Base-by-base conservation (phyloP, 2,113 vertebrate species). In the Dendrocopos noguchii region DNA sequence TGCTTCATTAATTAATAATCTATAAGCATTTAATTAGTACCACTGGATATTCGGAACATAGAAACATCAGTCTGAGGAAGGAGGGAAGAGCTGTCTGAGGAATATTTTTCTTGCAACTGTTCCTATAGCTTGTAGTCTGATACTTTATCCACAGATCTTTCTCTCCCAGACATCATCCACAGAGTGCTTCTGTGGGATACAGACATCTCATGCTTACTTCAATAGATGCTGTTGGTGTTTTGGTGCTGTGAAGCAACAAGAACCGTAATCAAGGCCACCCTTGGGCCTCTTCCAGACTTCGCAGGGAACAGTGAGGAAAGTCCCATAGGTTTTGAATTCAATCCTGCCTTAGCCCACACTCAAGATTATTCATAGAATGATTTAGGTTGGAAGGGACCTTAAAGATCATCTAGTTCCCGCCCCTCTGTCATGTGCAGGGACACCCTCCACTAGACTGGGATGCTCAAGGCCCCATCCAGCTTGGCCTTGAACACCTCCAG, bases 1-100 rank as follows among this genome's bases (percentile, higher is more conserved):
- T 67, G 55, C 42, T 82, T 81, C 73, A 82, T 93, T 93, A 90
- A 91, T 95, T 95, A 93, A 87, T 94, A 90, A 94, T 80, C 47
- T 76, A 33, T 80, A 82, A 86, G 76, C 66, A 75, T 92, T 94
- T 95, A 95, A 87, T 95, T 93, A 61, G 73, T 91, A 91, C 70
- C 67, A 44, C 65, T 90, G 88, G 47, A 86, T 88, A 85, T 90
- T 91, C 87, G 94, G 60, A 88, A 66, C 6, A 8, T 2, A 82
- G 47, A 80, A 84, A 82, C 39, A 9, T 88, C 70, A 85, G 85
- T 50, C 60, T 76, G 31, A 92, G 12, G 31, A 0, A 1, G 25
- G 29, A 63, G 27, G 33, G 4, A 44, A 81, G 36, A 87, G 33
- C 12, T 84, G 20, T 68, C 90, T 88, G 66, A 80, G 57, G 66